A percentile compares a stretch with the other conserved stretches of the same genome.
phyloP scores from a whole-genome alignment of 2,113 vertebrate genomes.

The Lamprotornis superbus region DNA sequence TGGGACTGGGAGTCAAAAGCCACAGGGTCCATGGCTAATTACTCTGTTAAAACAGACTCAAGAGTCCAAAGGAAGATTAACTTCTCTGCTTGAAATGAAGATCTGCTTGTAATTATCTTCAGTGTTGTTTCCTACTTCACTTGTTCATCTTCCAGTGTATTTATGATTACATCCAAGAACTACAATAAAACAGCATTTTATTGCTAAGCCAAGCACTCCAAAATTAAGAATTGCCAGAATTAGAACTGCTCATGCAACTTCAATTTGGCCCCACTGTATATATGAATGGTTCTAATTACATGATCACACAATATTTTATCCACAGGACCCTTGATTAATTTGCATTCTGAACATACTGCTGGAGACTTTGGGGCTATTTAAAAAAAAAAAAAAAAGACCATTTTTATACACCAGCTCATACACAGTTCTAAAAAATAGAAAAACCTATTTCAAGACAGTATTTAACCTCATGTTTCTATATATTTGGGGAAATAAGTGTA shows the following conservation, averaged over 20 bases:
- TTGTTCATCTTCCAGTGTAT: conserved; percentile 50
- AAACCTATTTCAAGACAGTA: background rate
- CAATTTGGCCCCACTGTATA: background rate
- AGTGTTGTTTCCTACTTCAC: conserved; percentile 33
- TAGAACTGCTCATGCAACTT: conserved; percentile 20
- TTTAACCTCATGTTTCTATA: background rate
- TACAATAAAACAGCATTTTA: conserved; percentile 47
- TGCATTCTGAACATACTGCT: background rate
- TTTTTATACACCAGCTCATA: background rate
- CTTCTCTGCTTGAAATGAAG: conserved; percentile 48
- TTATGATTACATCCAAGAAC: conserved; percentile 57
- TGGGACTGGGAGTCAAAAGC: conserved; percentile 30
- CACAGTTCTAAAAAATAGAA: background rate
- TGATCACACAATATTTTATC: conserved; percentile 3
- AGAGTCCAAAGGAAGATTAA: conserved; percentile 56
- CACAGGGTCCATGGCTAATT: conserved; percentile 35
- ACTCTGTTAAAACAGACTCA: conserved; percentile 25
- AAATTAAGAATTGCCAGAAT: conserved; percentile 38
- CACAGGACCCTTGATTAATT: conserved; percentile 9
- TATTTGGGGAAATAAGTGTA: background rate
- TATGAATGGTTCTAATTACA: background rate
- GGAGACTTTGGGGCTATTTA: background rate
- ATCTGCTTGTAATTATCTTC: conserved; percentile 59
- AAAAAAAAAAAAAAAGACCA: background rate
- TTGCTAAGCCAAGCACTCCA: conserved; percentile 2